Percentiles rank a stretch among this genome's conserved stretches.
phyloP scores from a whole-genome alignment of 2,113 vertebrate species.

The Dolichallabes microphthalmus region DNA sequence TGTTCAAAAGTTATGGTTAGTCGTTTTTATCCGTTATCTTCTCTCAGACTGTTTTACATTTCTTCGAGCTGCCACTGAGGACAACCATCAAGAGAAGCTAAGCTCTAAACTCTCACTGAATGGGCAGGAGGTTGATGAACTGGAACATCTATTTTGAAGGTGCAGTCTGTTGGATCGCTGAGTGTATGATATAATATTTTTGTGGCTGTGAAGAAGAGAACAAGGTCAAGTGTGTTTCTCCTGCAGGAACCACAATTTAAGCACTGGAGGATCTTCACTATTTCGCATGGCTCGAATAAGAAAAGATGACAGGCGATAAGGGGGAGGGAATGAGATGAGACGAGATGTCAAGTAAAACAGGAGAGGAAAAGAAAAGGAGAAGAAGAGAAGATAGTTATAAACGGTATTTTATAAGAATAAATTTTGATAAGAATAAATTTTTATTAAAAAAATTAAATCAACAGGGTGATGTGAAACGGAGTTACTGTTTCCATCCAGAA shows the following conservation, averaged over 20 bases:
- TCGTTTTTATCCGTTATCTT: neutral
- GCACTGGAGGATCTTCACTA: neutral
- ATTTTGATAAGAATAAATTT: too few relatives aligned
- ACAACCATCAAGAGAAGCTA: neutral
- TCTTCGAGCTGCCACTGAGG: neutral
- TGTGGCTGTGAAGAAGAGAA: neutral
- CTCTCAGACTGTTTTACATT: neutral
- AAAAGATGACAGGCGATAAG: neutral
- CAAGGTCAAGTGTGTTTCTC: neutral
- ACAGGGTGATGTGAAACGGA: neutral
- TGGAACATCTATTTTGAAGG: slow-evolving; percentile 3
- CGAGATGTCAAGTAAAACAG: neutral
- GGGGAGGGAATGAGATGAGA: neutral
- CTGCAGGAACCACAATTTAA: neutral
- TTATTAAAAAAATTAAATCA: neutral
- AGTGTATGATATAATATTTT: neutral
- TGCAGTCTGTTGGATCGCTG: neutral
- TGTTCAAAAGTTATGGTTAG: neutral
- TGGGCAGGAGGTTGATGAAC: slow-evolving; percentile 1
- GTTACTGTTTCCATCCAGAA: neutral
- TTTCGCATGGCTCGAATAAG: neutral
- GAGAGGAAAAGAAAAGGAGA: neutral
- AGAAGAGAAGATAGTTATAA: too few relatives aligned
- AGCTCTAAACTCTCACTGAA: neutral
- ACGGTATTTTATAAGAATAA: too few relatives aligned